Evolutionary conservation across 2,888 invertebrate species (phyloP), one percentile per base, ranked within the genome.

Genomic region (Agrochola macilenta): DNA sequence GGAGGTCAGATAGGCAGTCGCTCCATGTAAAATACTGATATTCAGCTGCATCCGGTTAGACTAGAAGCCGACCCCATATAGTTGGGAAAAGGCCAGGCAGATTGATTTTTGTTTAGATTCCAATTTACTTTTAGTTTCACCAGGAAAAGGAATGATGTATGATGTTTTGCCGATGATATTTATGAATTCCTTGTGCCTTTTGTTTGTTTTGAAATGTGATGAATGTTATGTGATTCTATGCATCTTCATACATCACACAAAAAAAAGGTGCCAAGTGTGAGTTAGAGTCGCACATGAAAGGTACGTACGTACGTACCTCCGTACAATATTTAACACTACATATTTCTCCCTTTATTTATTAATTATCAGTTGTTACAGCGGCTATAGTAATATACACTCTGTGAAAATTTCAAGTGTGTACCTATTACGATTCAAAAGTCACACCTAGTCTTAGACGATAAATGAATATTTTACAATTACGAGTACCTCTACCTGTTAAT

Each of bases 391-490:
- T 58, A 58, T 4, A 58, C 0, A 58, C 58, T 26, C 26, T 60
- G 60, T 60, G 60, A 60, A 26, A 60, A 60, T 58, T 58, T 58
- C 2, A 58, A 14, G 7, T 17, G 26, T 26, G 26, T 30, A 58
- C 8, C 26, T 58, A 58, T 58, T 58, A 57, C 5, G n/a, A n/a
- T 57, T 57, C 54, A 57, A 57, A n/a, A n/a, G 52, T 58, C 58
- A 46, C 49, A 39, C 11, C 11, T 78, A 46, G 30, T 35, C 54
- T 26, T 54, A 70, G 65, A 69, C 61, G 35, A 65, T 65, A 72
- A 63, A 66, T 71, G 58, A 64, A 76, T 58, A 64, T 14, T 74
- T 54, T 66, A 43, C 72, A 61, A 49, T n/a, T n/a, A n/a, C n/a
- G 57, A 30, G 3, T 60, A 35, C 20, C 9, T 77, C 43, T 72